phyloP scores from a whole-genome alignment of 2,113 vertebrate genomes.

The Antidorcas marsupialis region DNA sequence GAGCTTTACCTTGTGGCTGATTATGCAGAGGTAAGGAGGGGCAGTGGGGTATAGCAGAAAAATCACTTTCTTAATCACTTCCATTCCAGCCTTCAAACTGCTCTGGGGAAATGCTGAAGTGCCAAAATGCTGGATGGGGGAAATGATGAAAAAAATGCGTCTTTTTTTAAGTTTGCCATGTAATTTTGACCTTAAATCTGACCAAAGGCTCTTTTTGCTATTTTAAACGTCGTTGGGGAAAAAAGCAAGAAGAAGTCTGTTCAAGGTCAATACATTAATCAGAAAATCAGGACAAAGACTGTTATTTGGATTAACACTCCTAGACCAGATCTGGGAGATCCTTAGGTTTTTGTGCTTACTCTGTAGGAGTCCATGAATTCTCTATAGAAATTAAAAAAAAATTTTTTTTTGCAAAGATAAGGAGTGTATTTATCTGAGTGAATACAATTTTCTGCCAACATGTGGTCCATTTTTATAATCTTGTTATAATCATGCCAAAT shows the following conservation, averaged over 20 bases:
- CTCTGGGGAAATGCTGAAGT: background rate
- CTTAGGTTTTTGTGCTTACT: background rate
- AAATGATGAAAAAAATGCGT: background rate
- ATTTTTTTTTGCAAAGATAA: background rate
- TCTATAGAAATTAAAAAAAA: background rate
- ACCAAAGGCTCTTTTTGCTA: background rate
- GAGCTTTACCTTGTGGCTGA: conserved; percentile 96
- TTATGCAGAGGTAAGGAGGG: conserved; percentile 90
- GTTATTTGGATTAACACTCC: background rate
- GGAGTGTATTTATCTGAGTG: background rate
- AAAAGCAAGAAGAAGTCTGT: background rate
- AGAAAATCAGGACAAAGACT: background rate
- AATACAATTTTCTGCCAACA: background rate
- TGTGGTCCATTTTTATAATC: background rate
- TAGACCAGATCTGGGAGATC: background rate
- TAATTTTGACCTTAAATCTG: background rate
- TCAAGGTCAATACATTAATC: background rate
- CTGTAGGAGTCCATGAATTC: background rate
- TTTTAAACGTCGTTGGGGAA: background rate
- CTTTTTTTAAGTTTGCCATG: background rate
- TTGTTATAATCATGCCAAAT: background rate
- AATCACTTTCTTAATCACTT: background rate
- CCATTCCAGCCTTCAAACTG: accelerated
- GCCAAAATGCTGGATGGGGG: background rate
- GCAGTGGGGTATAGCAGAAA: background rate